Evolutionary conservation across 2,797 vertebrate species (phyloP).

Genomic region (Sebastes wilsoni): DNA sequence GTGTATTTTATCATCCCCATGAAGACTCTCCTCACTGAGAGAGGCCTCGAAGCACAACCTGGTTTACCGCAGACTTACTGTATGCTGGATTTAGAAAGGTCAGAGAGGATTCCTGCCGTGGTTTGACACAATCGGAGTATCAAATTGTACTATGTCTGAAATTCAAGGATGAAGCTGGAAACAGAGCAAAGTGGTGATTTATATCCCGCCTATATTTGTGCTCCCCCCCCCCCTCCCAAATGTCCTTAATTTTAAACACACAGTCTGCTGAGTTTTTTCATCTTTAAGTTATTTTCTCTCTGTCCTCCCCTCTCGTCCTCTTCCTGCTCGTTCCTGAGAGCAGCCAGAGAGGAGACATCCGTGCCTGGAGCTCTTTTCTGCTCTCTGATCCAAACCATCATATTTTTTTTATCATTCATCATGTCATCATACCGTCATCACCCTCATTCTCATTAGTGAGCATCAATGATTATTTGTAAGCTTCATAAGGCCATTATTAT

Average conservation of each 20-base stretch:
- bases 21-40: background rate
- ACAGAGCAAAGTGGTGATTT: constrained; percentile 23
- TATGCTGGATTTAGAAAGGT: background rate
- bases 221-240: background rate
- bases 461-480: background rate
- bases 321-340: constrained; percentile 8
- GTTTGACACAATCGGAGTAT: constrained; percentile 4
- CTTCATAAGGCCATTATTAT: background rate
- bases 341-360: constrained; percentile 14
- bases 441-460: background rate
- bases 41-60: background rate
- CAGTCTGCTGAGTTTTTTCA: background rate
- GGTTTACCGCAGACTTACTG: background rate
- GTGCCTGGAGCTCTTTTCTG: background rate
- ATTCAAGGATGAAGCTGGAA: constrained; percentile 29
- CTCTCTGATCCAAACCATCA: constrained; percentile 1
- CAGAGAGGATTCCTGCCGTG: constrained; percentile 12
- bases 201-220: constrained; percentile 20
- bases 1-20: constrained; percentile 24
- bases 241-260: constrained; percentile 38
- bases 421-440: background rate
- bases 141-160: constrained; percentile 35
- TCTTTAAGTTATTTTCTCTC: background rate
- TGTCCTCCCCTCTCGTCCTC: constrained; percentile 7
- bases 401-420: background rate